phyloP scores from a whole-genome alignment of 2,113 vertebrate species.

The Corvus moneduloides region DNA sequence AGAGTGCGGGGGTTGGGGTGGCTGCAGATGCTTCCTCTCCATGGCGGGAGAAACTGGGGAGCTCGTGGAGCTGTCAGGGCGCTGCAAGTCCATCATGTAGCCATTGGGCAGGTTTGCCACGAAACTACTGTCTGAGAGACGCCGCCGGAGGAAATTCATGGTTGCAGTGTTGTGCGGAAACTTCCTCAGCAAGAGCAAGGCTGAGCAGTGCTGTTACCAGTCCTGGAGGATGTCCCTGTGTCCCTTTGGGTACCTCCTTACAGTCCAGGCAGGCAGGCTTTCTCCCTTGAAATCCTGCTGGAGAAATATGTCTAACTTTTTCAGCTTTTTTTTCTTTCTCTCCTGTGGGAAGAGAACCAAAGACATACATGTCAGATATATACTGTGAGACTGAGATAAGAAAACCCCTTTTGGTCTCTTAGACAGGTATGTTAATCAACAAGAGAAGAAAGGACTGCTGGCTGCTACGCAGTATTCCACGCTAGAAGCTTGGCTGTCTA shows the following conservation, averaged over 20 bases:
- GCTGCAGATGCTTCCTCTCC: constrained; percentile 80
- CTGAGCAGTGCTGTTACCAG: neutral
- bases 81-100: constrained; percentile 95
- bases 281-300: neutral
- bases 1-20: constrained; percentile 63
- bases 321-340: neutral
- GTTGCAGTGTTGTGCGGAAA: neutral
- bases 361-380: neutral
- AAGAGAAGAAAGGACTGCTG: neutral
- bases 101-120: constrained; percentile 96
- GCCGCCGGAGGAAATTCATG: constrained; percentile 96
- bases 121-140: constrained; percentile 96
- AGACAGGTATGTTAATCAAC: neutral
- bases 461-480: neutral
- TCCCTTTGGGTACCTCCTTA: neutral
- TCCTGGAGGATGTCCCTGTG: neutral
- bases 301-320: neutral
- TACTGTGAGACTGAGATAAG: neutral
- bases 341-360: constrained; percentile 12
- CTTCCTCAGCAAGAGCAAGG: neutral
- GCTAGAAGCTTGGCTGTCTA: neutral
- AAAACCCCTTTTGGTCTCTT: neutral
- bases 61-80: constrained; percentile 82
- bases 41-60: constrained; percentile 83
- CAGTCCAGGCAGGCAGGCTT: neutral